A percentile compares a stretch with the other conserved stretches of the same genome.
phyloP scores from a whole-genome alignment of 2,797 vertebrate genomes.

The Artibeus lituratus region DNA sequence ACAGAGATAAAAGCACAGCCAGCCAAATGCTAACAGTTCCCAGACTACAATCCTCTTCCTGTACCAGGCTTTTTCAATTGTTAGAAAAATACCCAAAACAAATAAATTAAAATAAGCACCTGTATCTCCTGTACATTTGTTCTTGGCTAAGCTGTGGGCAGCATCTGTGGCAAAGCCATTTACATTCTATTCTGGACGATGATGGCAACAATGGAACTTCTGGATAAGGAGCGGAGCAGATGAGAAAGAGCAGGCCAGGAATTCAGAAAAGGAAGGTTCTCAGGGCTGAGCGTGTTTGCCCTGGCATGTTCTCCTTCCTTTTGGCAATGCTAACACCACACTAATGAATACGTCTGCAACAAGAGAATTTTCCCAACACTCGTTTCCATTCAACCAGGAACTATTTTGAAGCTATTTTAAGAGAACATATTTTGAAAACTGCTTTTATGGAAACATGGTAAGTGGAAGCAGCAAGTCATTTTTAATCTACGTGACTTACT shows the following conservation, averaged over 20 bases:
- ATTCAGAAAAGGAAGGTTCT: constrained; percentile 49
- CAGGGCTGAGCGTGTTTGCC: constrained; percentile 64
- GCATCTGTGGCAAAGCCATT: constrained; percentile 27
- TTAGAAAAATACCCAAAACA: constrained; percentile 26
- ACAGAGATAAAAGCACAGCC: not conserved
- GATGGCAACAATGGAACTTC: constrained; percentile 38
- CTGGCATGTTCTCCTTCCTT: constrained; percentile 63
- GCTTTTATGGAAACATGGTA: constrained; percentile 44
- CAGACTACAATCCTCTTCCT: not conserved
- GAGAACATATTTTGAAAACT: constrained; percentile 61
- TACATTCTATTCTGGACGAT: constrained; percentile 2
- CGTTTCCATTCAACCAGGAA: constrained; percentile 61
- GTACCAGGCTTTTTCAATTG: not conserved
- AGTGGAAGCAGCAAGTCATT: constrained; percentile 24
- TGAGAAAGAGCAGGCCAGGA: constrained; percentile 46
- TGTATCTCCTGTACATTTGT: not conserved
- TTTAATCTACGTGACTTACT: constrained; percentile 13
- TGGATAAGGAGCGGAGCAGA: not conserved
- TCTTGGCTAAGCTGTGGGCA: not conserved
- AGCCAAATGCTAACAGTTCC: not conserved
- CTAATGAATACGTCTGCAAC: constrained; percentile 55
- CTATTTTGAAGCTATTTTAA: constrained; percentile 68
- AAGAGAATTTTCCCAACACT: constrained; percentile 62
- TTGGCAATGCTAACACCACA: constrained; percentile 37
- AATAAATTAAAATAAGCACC: not conserved